Evolutionary conservation across 2,888 invertebrate species (phyloP), one percentile per base, ranked within the genome.

Genomic region (Sepioteuthis lessoniana): DNA sequence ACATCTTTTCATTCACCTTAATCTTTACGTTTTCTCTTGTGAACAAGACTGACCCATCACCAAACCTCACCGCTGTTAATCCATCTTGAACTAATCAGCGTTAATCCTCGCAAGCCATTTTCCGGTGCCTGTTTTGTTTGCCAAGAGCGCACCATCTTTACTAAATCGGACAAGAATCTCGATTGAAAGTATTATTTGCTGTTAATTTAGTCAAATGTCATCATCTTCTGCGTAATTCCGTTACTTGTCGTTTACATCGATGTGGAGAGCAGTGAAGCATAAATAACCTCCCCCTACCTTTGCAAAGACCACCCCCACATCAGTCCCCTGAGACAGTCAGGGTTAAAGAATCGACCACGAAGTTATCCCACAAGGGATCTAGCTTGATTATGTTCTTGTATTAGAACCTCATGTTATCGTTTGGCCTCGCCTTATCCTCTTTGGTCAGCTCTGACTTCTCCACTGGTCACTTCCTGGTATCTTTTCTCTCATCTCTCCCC

Each of bases 351-450:
- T 76, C n/a, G n/a, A 76, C 76, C 76, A n/a, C n/a, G 10, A 55
- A 13, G n/a, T n/a, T n/a, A 76, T 76, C 76, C 76, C 76, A 76
- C 16, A 35, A 76, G 76, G 76, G 76, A 76, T 76, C 76, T 76
- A 76, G 76, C 76, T 76, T 76, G n/a, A 76, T 76, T n/a, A n/a
- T 76, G 35, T 76, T 76, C 76, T 76, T 76, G 76, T 76, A 76
- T 76, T 76, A 55, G n/a, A 76, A 76, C n/a, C 76, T 76, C 76
- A 76, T 76, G 76, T 76, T 76, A 76, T n/a, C 76, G 10, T n/a
- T 76, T 76, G 25, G 76, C 76, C 35, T 76, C 16, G 13, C 35
- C 76, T 76, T 16, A 76, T 76, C 76, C 76, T 76, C 76, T 35
- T 76, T 35, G 35, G n/a, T 25, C 35, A 76, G n/a, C 35, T n/a